These are phyloP conservation scores for Acestrorhynchus altus DNA, from an alignment of 2,797 vertebrate species.

Conservation along the genomic window DNA sequence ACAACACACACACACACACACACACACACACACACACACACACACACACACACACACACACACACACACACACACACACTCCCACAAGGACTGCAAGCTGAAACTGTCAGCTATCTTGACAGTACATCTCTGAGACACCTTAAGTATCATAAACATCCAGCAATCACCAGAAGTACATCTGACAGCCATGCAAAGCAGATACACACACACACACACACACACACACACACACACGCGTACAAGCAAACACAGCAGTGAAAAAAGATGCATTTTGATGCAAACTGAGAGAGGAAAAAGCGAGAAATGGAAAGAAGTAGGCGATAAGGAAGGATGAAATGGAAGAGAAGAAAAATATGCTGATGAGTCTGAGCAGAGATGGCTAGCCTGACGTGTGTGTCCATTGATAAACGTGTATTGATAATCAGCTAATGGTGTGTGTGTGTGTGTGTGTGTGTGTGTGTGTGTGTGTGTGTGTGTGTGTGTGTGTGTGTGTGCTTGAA, in stretches of 20 bases:
- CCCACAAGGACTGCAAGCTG: conserved; percentile 14
- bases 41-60: conserved; percentile 10
- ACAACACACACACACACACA: background rate
- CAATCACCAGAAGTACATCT: conserved; percentile 35
- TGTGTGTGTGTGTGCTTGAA: background rate
- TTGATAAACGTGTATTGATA: no score
- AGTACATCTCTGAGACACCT: conserved; percentile 8
- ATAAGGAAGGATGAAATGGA: background rate
- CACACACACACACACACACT: background rate
- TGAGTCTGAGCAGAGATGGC: background rate
- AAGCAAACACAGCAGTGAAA: conserved; percentile 19
- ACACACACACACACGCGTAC: conserved; percentile 13
- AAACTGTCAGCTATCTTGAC: conserved; percentile 7
- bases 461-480: conserved; percentile 2
- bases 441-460: conserved; percentile 3
- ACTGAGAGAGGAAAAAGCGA: conserved; percentile 49
- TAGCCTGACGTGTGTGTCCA: conserved; percentile 18
- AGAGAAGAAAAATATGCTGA: conserved; percentile 12
- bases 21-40: background rate
- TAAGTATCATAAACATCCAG: conserved; percentile 35
- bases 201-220: conserved; percentile 28
- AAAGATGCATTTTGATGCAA: conserved; percentile 32
- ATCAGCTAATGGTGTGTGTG: no score
- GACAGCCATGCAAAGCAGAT: conserved; percentile 31
- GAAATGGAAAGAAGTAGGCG: background rate